Conservation (phyloP, 2,113 vertebrate genomes). For the Pelmatolapia mariae region DNA sequence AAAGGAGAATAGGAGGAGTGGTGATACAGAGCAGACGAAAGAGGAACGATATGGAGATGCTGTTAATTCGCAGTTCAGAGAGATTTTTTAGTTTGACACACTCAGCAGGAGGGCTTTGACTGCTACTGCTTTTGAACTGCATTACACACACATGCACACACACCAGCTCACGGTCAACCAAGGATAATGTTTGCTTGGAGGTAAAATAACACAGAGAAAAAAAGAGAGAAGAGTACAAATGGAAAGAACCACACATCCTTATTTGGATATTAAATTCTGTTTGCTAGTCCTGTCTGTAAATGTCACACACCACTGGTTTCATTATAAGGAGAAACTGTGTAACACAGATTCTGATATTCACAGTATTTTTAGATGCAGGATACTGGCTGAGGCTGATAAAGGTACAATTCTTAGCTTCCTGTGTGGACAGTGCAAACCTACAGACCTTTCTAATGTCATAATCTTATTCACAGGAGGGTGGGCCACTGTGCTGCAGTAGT, state of each 20-base stretch:
- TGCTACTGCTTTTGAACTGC: constrained; percentile 54
- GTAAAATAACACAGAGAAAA: constrained; percentile 16
- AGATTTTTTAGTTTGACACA: constrained; percentile 64
- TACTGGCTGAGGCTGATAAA: background rate
- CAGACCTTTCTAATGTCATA: background rate
- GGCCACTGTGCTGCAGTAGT: background rate
- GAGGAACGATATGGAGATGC: constrained; percentile 39
- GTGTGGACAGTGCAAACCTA: background rate
- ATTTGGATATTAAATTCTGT: background rate
- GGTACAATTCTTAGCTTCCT: background rate
- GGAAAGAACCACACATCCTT: background rate
- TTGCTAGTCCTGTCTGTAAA: background rate
- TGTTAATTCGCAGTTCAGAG: constrained; percentile 59
- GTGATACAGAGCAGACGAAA: constrained; percentile 4
- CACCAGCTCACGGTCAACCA: background rate
- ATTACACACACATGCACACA: constrained; percentile 4
- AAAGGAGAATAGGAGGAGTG: background rate
- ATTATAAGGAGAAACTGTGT: background rate
- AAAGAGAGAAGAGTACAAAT: background rate
- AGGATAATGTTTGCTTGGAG: constrained; percentile 43
- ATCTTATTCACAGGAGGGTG: background rate
- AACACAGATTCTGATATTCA: background rate
- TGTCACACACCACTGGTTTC: background rate
- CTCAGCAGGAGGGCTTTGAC: constrained; percentile 63
- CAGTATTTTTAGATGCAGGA: background rate